Conservation (phyloP, 2,888 invertebrate genomes). For the Cerastis rubricosa region DNA sequence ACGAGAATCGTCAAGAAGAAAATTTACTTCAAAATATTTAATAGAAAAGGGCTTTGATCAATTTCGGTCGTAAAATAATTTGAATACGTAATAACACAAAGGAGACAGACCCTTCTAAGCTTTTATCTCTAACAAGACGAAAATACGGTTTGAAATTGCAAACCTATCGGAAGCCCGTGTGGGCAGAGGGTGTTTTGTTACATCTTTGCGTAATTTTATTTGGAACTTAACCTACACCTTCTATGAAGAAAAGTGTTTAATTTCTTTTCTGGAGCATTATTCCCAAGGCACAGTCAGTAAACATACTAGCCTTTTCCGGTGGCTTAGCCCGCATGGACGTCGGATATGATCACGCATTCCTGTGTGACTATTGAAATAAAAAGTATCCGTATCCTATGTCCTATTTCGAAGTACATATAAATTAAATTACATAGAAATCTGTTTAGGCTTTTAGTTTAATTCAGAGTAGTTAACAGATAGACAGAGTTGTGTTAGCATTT, state of each 20-base stretch:
- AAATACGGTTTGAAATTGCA: conserved; percentile 50
- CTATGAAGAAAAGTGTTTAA: background rate
- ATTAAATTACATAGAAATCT: background rate
- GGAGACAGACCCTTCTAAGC: conserved; percentile 10
- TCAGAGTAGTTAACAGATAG: background rate
- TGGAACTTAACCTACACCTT: background rate
- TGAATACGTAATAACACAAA: conserved; percentile 51
- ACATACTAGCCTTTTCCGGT: background rate
- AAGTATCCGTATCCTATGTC: background rate
- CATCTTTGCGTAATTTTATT: conserved; percentile 20
- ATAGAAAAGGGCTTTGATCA: conserved; percentile 46
- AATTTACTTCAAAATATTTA: conserved; percentile 15
- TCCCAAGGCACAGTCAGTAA: background rate
- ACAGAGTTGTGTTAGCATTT: background rate
- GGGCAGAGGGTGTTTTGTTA: background rate
- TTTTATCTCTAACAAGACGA: conserved; percentile 26
- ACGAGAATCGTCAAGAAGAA: conserved; percentile 5
- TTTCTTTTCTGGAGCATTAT: background rate
- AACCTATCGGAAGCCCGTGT: conserved; percentile 28
- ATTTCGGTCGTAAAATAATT: conserved; percentile 44
- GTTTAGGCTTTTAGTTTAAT: background rate
- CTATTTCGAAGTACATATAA: too few relatives aligned
- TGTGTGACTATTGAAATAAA: background rate
- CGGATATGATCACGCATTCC: background rate
- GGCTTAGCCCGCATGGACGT: background rate